These are phyloP conservation scores for Agonum fuliginosum DNA, from an alignment of 2,888 invertebrate genomes.

Conservation along the genomic window DNA sequence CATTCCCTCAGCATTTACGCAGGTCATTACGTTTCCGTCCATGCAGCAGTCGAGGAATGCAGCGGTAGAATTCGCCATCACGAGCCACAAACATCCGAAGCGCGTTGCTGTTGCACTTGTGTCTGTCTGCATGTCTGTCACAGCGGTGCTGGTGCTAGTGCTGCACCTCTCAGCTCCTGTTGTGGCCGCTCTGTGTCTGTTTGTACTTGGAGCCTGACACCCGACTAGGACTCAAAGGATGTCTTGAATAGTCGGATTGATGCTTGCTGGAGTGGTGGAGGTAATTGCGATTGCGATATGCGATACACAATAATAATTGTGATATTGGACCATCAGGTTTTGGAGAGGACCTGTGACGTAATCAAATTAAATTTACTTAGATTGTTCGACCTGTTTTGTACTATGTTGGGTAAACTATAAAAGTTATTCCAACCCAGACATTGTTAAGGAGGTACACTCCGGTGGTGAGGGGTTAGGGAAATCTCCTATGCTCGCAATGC, in stretches of 20 bases:
- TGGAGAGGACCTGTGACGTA: too few species aligned
- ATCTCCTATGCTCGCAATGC: too few species aligned
- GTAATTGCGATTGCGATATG: too few species aligned
- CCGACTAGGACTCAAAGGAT: neutral
- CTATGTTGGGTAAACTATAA: too few species aligned
- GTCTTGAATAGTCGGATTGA: neutral
- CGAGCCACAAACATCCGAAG: neutral
- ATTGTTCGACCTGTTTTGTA: too few species aligned
- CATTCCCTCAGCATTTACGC: constrained; percentile 6
- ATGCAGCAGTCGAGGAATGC: constrained; percentile 19
- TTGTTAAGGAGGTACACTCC: too few species aligned
- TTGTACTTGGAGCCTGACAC: neutral
- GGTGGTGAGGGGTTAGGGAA: too few species aligned
- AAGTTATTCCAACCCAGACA: too few species aligned
- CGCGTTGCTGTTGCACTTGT: constrained; percentile 24
- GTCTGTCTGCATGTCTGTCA: too few species aligned
- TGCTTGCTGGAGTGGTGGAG: neutral
- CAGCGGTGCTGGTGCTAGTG: neutral
- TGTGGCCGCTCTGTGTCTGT: neutral
- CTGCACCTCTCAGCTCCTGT: neutral
- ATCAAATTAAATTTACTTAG: too few species aligned
- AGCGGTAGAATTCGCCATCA: constrained; percentile 5
- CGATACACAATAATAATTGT: too few species aligned
- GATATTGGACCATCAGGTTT: too few species aligned
- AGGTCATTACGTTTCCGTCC: constrained; percentile 17